Conservation (phyloP, 2,113 vertebrate species). For the Oreochromis aureus region DNA sequence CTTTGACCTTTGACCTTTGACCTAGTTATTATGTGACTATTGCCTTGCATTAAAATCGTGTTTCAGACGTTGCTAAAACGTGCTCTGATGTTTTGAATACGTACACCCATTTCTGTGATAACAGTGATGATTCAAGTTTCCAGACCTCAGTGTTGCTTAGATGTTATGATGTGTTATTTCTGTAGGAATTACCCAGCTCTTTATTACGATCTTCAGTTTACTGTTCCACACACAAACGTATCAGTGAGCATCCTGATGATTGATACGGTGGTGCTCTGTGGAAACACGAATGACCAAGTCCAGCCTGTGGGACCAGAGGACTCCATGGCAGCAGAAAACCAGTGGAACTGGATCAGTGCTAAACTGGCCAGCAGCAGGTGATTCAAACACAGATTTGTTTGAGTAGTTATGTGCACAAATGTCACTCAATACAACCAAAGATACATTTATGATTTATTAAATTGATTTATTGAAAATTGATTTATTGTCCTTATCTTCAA, state of each 20-base stretch:
- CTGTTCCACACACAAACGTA: conserved; percentile 46
- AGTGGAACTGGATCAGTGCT: conserved; percentile 57
- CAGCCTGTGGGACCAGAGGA: conserved; percentile 46
- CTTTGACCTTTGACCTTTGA: not conserved
- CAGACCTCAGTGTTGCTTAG: not conserved
- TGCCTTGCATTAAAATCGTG: rapidly evolving
- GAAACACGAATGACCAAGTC: conserved; percentile 57
- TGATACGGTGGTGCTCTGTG: conserved; percentile 67
- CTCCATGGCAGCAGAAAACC: not conserved
- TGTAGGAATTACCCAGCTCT: conserved; percentile 61
- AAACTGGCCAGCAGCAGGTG: conserved; percentile 53
- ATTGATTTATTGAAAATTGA: too few species aligned
- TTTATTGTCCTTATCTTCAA: too few species aligned
- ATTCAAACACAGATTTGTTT: not conserved
- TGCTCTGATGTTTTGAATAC: not conserved
- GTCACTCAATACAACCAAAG: not conserved
- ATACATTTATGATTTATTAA: not conserved
- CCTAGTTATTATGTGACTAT: not conserved
- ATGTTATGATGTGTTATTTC: not conserved
- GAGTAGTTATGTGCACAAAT: not conserved
- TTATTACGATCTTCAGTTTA: conserved; percentile 57
- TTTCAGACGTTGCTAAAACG: not conserved
- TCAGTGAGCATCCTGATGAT: conserved; percentile 64
- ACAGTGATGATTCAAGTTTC: rapidly evolving
- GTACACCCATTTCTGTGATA: not conserved